Percentiles rank a stretch among this genome's conserved stretches.
These are phyloP conservation scores for Triplophysa yarkandensis DNA, from an alignment of 2,797 vertebrate species.

Conservation along the genomic window DNA sequence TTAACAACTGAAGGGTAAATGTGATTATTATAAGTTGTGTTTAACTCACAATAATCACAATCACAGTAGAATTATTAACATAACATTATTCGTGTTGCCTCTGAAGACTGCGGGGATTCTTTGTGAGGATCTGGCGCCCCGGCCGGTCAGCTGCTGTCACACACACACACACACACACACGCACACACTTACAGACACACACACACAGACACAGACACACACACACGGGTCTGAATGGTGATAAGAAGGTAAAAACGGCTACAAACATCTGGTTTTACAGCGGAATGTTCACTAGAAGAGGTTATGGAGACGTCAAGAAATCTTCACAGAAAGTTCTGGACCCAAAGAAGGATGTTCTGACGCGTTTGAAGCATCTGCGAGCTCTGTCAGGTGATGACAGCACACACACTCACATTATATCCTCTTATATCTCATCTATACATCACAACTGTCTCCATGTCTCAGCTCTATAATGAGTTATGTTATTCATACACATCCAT, in stretches of 20 bases:
- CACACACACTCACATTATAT: slow-evolving; percentile 1
- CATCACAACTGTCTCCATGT: no score
- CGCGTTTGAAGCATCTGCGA: slow-evolving; percentile 94
- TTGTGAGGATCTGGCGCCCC: slow-evolving; percentile 37
- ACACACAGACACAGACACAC: slow-evolving; percentile 67
- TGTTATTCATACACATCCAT: no score
- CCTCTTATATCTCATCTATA: no score
- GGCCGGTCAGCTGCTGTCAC: slow-evolving; percentile 25
- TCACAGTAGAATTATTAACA: no score
- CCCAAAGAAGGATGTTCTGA: slow-evolving; percentile 95
- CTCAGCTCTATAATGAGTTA: no score
- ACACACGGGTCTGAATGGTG: slow-evolving; percentile 72
- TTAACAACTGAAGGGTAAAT: not conserved
- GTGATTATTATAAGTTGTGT: not conserved
- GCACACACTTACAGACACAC: slow-evolving; percentile 62
- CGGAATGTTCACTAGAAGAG: slow-evolving; percentile 96
- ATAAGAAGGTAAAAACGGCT: slow-evolving; percentile 71
- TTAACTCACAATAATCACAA: no score
- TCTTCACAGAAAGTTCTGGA: slow-evolving; percentile 99
- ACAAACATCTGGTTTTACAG: slow-evolving; percentile 72
- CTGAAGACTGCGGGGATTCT: slow-evolving; percentile 5
- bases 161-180: slow-evolving; percentile 64
- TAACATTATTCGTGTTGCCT: no score
- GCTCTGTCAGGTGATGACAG: slow-evolving; percentile 87
- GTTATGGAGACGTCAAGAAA: slow-evolving; percentile 98